Evolutionary conservation across 2,888 invertebrate genomes (phyloP), one percentile per base, ranked within the genome.

Genomic region (Brachyptera putata): DNA sequence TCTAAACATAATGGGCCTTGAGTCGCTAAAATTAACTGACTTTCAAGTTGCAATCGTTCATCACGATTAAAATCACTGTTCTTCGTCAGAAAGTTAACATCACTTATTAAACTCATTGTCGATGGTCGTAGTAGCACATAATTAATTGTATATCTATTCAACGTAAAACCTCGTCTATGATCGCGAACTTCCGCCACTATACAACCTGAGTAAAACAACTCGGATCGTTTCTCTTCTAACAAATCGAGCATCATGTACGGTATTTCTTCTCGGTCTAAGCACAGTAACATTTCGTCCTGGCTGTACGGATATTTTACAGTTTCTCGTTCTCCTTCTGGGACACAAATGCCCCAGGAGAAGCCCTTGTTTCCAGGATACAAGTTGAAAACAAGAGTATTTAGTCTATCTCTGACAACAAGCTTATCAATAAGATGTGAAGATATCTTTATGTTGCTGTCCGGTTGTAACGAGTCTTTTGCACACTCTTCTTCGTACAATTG

Each of bases 281-380:
- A 92, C 71, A 88, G 86, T 67, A 95, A 79, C 64, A 95, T 76
- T 71, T 91, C 86, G 71, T 93, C 92, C 75, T 92, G 90, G 75
- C 93, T 92, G 73, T 95, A 95, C 69, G 92, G 90, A 87, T 88
- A 88, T 71, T 85, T 77, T 69, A 85, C 83, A 64, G 89, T 88
- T 78, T 90, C 89, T 30, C 49, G 46, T 46, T 63, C 59, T n/a
- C 46, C 60, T 21, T 48, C 48, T 16, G 34, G 56, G 25, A 59
- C 26, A 16, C 60, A 60, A 24, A 61, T 39, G 25, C 57, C 61
- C 55, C 60, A 74, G 64, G 92, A 90, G 78, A 92, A 95, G 69
- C 95, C 95, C 76, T 94, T 92, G 78, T 92, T 91, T 60, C 89
- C 91, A 63, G 93, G 90, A 78, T 94, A 92, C 69, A 95, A 80